phyloP scores from a whole-genome alignment of 53 echinoderm and acorn worm species.

The Astropecten irregularis region DNA sequence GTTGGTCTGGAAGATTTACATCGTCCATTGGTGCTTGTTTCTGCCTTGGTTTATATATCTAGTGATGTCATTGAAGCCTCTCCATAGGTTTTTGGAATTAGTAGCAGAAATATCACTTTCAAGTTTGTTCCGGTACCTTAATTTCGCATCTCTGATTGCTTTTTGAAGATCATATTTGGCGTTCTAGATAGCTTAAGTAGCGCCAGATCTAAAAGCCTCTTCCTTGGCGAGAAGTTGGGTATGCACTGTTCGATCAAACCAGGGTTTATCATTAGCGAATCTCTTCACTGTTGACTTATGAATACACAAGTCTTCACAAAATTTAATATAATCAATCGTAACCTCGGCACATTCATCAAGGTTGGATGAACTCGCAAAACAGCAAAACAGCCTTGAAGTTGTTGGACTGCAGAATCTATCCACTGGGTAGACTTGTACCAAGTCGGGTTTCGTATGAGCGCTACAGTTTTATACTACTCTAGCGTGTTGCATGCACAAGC shows the following conservation, averaged over 20 bases:
- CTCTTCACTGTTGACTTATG: conserved; percentile 12
- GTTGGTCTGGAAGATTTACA: conserved; percentile 4
- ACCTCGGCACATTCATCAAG: conserved; percentile 41
- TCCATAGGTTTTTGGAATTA: conserved; percentile 1
- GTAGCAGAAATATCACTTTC: conserved; percentile 20
- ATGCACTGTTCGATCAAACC: conserved; percentile 16
- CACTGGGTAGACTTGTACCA: neutral
- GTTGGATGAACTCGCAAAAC: neutral
- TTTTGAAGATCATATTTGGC: conserved; percentile 10
- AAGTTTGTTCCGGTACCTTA: conserved; percentile 9
- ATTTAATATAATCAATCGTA: conserved; percentile 31
- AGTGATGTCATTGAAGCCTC: neutral
- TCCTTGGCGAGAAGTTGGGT: neutral
- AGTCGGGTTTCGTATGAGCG: neutral
- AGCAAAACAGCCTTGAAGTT: conserved; percentile 49
- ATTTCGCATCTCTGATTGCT: conserved; percentile 18
- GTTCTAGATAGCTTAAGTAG: neutral
- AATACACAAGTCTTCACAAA: conserved; percentile 43
- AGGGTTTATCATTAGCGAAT: conserved; percentile 53
- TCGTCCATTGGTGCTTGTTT: conserved; percentile 1
- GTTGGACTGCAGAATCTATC: neutral
- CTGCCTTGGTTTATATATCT: neutral
- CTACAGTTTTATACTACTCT: too few species aligned
- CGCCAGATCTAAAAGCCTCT: conserved; percentile 5
- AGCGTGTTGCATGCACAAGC: too few species aligned